Evolutionary conservation across 1,140 invertebrate species (phyloP).

Genomic region (Drosophila willistoni): DNA sequence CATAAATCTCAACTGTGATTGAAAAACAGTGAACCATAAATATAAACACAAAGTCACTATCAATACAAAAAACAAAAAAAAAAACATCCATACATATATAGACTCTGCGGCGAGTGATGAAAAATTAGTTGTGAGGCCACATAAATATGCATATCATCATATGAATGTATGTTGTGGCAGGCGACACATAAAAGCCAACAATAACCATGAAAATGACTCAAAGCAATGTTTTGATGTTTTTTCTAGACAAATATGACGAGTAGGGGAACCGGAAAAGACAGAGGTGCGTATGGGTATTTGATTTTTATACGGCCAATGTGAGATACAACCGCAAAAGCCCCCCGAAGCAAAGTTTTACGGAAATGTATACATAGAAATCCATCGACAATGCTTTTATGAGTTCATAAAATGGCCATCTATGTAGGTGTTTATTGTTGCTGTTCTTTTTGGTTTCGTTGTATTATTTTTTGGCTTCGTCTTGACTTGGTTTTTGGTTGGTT

Average conservation of each 20-base stretch:
- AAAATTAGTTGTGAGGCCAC: conserved; percentile 46
- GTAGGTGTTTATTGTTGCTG: conserved; percentile 67
- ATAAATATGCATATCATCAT: conserved; percentile 26
- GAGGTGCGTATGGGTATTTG: conserved; percentile 38
- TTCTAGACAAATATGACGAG: neutral
- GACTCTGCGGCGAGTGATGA: conserved; percentile 13
- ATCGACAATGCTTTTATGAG: conserved; percentile 72
- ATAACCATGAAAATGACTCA: conserved; percentile 43
- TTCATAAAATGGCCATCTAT: conserved; percentile 70
- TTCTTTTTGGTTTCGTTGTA: conserved; percentile 22
- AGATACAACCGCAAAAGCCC: conserved; percentile 41
- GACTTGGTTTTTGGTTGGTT: conserved; percentile 32
- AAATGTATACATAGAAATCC: conserved; percentile 52
- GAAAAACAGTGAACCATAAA: conserved; percentile 9
- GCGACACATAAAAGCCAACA: conserved; percentile 33
- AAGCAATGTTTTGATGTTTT: conserved; percentile 35
- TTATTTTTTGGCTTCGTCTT: conserved; percentile 18
- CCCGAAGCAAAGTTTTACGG: conserved; percentile 25
- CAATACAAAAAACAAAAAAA: conserved; percentile 17
- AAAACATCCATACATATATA: neutral
- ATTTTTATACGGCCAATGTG: conserved; percentile 41
- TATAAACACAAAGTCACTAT: conserved; percentile 19
- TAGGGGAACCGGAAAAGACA: neutral
- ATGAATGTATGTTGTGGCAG: conserved; percentile 21
- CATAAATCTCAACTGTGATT: neutral